Percentiles rank a stretch among this genome's conserved stretches.
Conservation (phyloP, 1,140 invertebrate genomes). For the Sminthurinus signatus region DNA sequence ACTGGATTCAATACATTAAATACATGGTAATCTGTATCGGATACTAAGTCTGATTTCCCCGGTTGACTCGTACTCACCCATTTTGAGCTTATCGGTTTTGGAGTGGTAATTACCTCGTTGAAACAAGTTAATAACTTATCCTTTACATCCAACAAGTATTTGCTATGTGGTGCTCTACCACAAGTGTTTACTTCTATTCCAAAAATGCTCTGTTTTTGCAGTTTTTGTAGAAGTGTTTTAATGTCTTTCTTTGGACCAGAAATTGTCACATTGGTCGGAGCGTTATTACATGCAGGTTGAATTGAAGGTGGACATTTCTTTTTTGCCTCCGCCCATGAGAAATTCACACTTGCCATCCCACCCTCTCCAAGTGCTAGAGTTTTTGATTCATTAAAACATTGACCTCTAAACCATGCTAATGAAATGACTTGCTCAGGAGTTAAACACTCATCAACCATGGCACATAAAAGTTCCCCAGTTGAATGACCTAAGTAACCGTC, state of each 20-base stretch:
- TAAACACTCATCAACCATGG: no score
- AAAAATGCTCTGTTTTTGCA: slow-evolving; percentile 1
- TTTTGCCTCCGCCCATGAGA: slow-evolving; percentile 80
- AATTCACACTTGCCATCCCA: slow-evolving; percentile 55
- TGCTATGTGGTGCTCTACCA: slow-evolving; percentile 5
- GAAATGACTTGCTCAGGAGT: no score
- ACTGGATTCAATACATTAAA: no score
- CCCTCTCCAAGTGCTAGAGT: no score
- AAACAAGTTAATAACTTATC: no score
- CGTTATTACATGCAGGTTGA: slow-evolving; percentile 23
- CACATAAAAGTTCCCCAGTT: no score
- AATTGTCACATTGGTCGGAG: slow-evolving; percentile 19
- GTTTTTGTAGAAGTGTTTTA: not conserved
- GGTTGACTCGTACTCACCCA: no score
- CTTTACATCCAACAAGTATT: slow-evolving; percentile 52
- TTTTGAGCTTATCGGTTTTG: no score
- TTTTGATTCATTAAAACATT: slow-evolving; percentile 51
- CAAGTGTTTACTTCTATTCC: slow-evolving; percentile 7
- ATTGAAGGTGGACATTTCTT: slow-evolving; percentile 61
- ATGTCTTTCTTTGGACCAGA: slow-evolving; percentile 87
- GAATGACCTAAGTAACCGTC: no score
- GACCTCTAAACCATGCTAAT: slow-evolving; percentile 56
- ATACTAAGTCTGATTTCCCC: no score
- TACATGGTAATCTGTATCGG: no score
- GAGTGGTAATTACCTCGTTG: no score